A percentile compares a stretch with the other conserved stretches of the same genome.
These are phyloP conservation scores for Aselliscus stoliczkanus DNA, from an alignment of 2,797 vertebrate species.

Conservation along the genomic window DNA sequence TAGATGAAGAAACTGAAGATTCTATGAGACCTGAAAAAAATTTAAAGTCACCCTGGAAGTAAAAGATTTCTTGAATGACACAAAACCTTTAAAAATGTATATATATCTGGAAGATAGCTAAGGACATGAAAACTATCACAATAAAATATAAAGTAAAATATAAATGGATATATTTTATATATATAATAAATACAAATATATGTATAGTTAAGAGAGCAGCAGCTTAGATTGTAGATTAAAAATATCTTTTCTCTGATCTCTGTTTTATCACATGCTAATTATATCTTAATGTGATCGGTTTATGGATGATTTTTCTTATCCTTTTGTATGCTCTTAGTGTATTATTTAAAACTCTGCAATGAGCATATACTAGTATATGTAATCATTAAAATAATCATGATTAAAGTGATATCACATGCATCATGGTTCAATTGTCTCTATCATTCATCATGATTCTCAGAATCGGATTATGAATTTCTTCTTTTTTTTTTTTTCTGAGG, in stretches of 20 bases:
- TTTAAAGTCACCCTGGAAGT: neutral
- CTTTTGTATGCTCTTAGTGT: neutral
- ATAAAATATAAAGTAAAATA: neutral
- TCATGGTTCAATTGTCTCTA: neutral
- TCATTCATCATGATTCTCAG: neutral
- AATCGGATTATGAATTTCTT: neutral
- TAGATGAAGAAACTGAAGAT: neutral
- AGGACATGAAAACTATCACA: neutral
- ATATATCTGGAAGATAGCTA: neutral
- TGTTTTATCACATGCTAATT: neutral
- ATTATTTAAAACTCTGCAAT: neutral
- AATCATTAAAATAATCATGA: neutral
- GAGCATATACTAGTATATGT: neutral
- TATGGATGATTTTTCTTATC: conserved; percentile 10
- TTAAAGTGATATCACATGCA: neutral
- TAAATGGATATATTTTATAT: neutral
- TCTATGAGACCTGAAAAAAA: neutral
- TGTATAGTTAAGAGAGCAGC: neutral
- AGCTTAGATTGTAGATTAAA: neutral
- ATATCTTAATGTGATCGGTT: neutral
- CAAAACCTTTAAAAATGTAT: neutral
- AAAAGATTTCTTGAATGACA: neutral
- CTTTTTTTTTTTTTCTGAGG: too few species aligned
- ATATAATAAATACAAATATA: neutral
- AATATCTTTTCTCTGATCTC: neutral